Evolutionary conservation across 2,797 vertebrate genomes (phyloP), one percentile per base, ranked within the genome.

Genomic region (Gobio occitaniae): DNA sequence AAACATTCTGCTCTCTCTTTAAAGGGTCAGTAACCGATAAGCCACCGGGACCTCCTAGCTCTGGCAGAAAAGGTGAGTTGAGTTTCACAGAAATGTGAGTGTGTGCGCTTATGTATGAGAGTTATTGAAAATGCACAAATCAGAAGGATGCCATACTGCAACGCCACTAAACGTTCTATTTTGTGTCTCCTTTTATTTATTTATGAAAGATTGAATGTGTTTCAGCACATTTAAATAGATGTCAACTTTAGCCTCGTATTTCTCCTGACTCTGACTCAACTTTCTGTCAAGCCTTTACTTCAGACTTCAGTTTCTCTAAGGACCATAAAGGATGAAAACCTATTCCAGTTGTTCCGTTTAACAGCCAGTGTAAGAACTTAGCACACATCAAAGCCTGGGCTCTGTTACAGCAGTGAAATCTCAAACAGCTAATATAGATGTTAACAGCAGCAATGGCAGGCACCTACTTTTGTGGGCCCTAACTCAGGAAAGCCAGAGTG

Each of bases 1-100:
- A 82, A 84, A 86, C 83, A 72, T 83, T 82, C 69, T 69, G 50
- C n/a, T 87, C 44, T 89, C 50, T 88, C 87, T 84, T 88, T 86
- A 68, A 96, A 99, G 98, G 97, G 94, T 98, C 98, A 91, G 97
- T 98, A 93, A 99, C 98, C 10, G 98, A 99, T 91, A 98, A 97
- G 91, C 97, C 98, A 69, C 94, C 95, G 19, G 97, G 96, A 93
- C 97, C 97, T 84, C 95, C 96, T 90, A 98, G 96, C 93, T 96
- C 98, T 0, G 97, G 97, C 89, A 96, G 95, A 96, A 99, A 97
- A 98, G 98, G 98, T 99, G 97, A 99, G 97, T 94, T 92, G 95
- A 92, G 93, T 87, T 94, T 94, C 80, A 89, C 80, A 89, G 61
- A 87, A 74, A 90, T 54, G 71, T 83, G 90, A 89, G 86, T 72